phyloP scores from a whole-genome alignment of 2,797 vertebrate genomes.

The Pteropus rufus region DNA sequence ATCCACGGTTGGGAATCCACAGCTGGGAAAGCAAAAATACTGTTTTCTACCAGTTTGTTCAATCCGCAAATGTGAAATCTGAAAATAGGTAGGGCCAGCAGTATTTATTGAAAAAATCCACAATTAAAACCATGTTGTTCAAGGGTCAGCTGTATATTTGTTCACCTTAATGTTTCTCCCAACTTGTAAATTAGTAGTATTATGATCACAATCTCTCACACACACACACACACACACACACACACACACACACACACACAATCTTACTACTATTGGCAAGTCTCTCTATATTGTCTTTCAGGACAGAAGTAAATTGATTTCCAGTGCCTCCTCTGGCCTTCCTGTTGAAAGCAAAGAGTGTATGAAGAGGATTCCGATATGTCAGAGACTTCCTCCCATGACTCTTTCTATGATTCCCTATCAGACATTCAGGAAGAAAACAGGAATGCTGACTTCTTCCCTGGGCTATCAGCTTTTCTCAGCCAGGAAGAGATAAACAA shows the following conservation, averaged over 20 bases:
- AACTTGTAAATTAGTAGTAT: background rate
- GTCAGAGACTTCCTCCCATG: slow-evolving; percentile 88
- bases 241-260: background rate
- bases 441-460: slow-evolving; percentile 80
- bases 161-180: background rate
- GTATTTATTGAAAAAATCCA: background rate
- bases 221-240: accelerated
- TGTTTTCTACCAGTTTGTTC: background rate
- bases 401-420: slow-evolving; percentile 88
- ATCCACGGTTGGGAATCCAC: background rate
- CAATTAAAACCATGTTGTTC: background rate
- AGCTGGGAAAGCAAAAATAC: background rate
- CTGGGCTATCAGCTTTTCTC: slow-evolving; percentile 93
- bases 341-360: slow-evolving; percentile 78
- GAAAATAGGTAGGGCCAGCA: background rate
- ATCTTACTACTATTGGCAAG: background rate
- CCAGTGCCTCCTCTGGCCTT: slow-evolving; percentile 85
- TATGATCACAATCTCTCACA: background rate
- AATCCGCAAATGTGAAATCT: background rate
- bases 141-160: background rate
- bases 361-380: slow-evolving; percentile 78
- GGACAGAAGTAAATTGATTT: slow-evolving; percentile 88
- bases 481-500: slow-evolving; percentile 94
- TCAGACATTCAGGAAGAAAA: slow-evolving; percentile 86
- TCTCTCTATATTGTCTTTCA: slow-evolving; percentile 79